Conservation (phyloP, 1,140 invertebrate species). For the Tetragnatha versicolor region DNA sequence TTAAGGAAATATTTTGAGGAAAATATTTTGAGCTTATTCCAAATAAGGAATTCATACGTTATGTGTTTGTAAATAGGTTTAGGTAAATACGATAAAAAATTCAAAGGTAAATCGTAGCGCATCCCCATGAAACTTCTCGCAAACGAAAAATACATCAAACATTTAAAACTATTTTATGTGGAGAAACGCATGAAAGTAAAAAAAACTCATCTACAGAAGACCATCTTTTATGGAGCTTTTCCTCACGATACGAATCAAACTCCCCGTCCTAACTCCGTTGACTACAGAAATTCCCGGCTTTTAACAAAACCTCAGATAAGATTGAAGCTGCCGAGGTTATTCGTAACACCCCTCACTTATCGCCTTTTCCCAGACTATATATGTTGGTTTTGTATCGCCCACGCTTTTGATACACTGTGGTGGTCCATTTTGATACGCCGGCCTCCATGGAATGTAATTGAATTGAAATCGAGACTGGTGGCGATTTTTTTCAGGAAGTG, state of each 20-base stretch:
- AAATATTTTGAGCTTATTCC: too few relatives aligned
- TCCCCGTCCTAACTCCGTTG: too few relatives aligned
- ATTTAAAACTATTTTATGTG: not conserved
- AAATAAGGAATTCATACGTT: too few relatives aligned
- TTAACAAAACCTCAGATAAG: slow-evolving; percentile 5
- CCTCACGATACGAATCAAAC: not conserved
- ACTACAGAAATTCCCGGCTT: not conserved
- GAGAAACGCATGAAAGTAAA: not conserved
- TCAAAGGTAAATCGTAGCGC: too few relatives aligned
- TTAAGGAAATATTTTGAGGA: too few relatives aligned
- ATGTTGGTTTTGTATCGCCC: not conserved
- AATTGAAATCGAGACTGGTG: not conserved
- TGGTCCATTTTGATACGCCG: not conserved
- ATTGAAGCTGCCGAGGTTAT: not conserved
- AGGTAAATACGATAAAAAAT: too few relatives aligned
- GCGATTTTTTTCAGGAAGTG: not conserved
- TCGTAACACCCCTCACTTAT: not conserved
- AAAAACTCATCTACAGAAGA: slow-evolving; percentile 1
- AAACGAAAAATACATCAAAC: not conserved
- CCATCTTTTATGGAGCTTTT: not conserved
- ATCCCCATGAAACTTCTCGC: too few relatives aligned
- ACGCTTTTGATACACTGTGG: not conserved
- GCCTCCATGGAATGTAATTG: not conserved
- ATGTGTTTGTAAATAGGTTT: too few relatives aligned
- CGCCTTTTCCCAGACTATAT: not conserved